Base-by-base conservation (phyloP, 2,888 invertebrate species). In the Kryphioiulus occultus region DNA sequence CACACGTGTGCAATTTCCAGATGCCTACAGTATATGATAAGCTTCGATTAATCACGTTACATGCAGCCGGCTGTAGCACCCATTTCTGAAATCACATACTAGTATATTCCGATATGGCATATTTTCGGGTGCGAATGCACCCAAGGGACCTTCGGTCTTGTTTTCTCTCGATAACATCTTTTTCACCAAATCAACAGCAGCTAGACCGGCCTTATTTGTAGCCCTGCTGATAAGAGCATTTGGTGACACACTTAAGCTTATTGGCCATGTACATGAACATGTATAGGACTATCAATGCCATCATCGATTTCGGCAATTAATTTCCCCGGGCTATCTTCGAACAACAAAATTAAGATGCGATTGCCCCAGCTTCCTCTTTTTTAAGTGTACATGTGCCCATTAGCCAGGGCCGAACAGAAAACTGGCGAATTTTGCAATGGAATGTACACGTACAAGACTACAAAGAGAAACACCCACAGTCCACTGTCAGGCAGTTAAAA, bases 231-330 rank as follows among this genome's bases (percentile, higher is more conserved):
- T 78, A 78, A 78, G 5, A 30, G 30, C 78, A 17, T 78, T 32
- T 12, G 30, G 78, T 78, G 78, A 78, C 78, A 78, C 30, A 78
- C 26, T 68, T 68, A n/a, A n/a, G n/a, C n/a, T 47, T 47, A 53
- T 53, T 53, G 53, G 78, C 30, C 1, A 78, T 78, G 78, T 10
- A 26, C n/a, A n/a, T n/a, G n/a, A n/a, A n/a, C n/a, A n/a, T n/a
- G 19, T 15, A n/a, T 5, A 68, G 26, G 78, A 3, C 30, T 78
- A 78, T 78, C 68, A 68, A 26, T 68, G 68, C 26, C 68, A 68
- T 68, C 68, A 68, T 68, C 30, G 78, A 78, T 78, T 32, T 32
- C 78, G 78, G 12, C 78, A 78, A 78, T 78, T 78, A 78, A 78
- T 30, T 30, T 78, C 15, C 15, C 15, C 17, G 26, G 17, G 78